Percentiles rank a stretch among this genome's conserved stretches.
These are phyloP conservation scores for Mola mola DNA, from an alignment of 2,113 vertebrate genomes.

Conservation along the genomic window DNA sequence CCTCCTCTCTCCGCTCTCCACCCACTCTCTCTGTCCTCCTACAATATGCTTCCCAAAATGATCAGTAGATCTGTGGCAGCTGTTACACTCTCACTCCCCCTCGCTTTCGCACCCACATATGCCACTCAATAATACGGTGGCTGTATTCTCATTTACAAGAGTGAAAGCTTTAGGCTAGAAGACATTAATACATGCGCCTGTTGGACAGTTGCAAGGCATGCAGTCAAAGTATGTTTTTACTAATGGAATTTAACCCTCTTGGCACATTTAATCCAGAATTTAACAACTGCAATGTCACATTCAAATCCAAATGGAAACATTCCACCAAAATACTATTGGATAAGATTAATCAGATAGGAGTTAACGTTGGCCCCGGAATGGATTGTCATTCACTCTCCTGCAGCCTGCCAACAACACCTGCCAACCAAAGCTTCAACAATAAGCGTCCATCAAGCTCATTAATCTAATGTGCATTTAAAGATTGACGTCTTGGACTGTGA, in stretches of 20 bases:
- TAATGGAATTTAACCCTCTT: background rate
- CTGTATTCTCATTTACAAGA: constrained; percentile 21
- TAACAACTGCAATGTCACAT: too few species aligned
- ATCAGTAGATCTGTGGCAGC: constrained; percentile 37
- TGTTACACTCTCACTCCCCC: background rate
- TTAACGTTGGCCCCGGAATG: too few species aligned
- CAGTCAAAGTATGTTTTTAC: background rate
- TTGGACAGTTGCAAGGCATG: constrained; percentile 1
- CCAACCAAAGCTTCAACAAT: too few species aligned
- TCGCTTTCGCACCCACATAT: background rate
- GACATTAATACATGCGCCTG: constrained; percentile 13
- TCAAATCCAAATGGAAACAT: too few species aligned
- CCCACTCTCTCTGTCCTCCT: constrained; percentile 56
- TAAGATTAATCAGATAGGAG: too few species aligned
- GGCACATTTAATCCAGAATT: too few species aligned
- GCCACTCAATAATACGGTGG: background rate
- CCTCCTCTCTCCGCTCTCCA: constrained; percentile 28
- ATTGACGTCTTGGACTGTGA: too few species aligned
- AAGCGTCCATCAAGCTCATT: too few species aligned
- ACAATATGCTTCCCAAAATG: constrained; percentile 45
- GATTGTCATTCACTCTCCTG: background rate
- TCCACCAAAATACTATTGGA: too few species aligned
- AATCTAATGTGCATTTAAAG: too few species aligned
- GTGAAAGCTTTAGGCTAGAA: constrained; percentile 4
- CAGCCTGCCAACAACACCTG: constrained; percentile 2